Evolutionary conservation across 1,140 invertebrate species (phyloP), one percentile per base, ranked within the genome.

Genomic region (Pseudachorutes palmiensis): DNA sequence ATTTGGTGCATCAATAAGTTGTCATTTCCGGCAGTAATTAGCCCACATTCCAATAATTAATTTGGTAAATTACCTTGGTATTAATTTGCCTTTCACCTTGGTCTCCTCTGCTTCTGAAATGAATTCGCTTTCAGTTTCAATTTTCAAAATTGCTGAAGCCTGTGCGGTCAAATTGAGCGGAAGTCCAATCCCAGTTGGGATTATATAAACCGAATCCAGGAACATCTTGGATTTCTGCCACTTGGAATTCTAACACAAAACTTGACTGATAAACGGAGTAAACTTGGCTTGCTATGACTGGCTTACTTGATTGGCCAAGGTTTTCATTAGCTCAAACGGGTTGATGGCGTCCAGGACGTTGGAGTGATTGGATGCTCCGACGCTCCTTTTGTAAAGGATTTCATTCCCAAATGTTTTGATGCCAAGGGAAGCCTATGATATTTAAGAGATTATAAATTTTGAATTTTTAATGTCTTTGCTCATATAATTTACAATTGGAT

Each of bases 141-240:
- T 41, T 58, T 68, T 55, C 36, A 71, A 57, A 64, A 74, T 66
- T 41, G 49, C 68, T 1, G 92, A 91, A 30, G 91, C 93, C 76
- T 92, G 86, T 0, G 91, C 81, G 68, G 88, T 88, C 65, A 97
- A 82, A 32, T 86, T 87, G 28, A 97, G 77, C 0, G 94, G 92
- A 24, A 97, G 76, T 16, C 94, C 94, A 58, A 85, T 82, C 1
- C 85, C 85, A n/a, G 88, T 89, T 0, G 94, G 90, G 2, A 94
- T 84, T 5, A 89, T 86, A 74, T 92, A 91, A 9, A 87, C 88
- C 2, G 86, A 88, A 77, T 96, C 92, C 30, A 94, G 77, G 75
- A 96, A 88, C 76, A 92, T 85, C 0, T 85, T 83, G 0, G 87
- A 87, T 77, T 90, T 89, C 73, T 88, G 86, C 74, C 88, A 90